phyloP scores from a whole-genome alignment of 2,113 vertebrate species.

The Chaetura pelagica region DNA sequence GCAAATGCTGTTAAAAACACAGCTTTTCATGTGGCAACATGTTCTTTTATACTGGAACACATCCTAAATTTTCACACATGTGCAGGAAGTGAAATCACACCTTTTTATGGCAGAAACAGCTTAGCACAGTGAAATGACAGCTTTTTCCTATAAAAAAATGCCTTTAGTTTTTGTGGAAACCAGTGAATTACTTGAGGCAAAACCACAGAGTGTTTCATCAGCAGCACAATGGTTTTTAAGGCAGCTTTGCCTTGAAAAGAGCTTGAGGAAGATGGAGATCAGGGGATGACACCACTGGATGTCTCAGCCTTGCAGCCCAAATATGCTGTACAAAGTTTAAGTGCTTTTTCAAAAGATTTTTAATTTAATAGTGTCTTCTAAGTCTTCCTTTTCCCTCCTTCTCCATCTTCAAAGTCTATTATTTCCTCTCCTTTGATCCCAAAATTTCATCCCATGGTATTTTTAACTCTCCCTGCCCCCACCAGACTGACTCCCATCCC shows the following conservation, averaged over 20 bases:
- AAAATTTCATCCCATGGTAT: conserved; percentile 27
- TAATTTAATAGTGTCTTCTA: conserved; percentile 15
- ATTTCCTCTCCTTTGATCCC: conserved; percentile 63
- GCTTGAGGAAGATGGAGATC: neutral
- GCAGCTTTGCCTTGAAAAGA: conserved; percentile 13
- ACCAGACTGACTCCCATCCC: neutral
- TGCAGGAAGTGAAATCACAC: conserved; percentile 74
- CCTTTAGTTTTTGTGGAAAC: conserved; percentile 49
- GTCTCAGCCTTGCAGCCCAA: neutral
- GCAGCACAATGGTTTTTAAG: conserved; percentile 30
- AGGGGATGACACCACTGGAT: neutral
- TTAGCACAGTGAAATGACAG: conserved; percentile 69
- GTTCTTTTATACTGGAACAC: conserved; percentile 66
- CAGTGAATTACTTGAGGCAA: conserved; percentile 54
- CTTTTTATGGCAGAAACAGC: conserved; percentile 73
- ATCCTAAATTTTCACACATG: conserved; percentile 71
- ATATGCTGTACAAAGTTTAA: neutral
- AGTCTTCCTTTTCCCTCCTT: conserved; percentile 27
- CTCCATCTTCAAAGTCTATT: conserved; percentile 50
- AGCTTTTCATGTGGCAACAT: conserved; percentile 64
- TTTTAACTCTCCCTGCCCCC: conserved; percentile 51
- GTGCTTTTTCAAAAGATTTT: conserved; percentile 35
- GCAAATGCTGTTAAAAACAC: conserved; percentile 58
- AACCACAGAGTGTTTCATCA: conserved; percentile 62
- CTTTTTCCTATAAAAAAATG: conserved; percentile 53